Evolutionary conservation across 2,797 vertebrate species (phyloP).

Genomic region (Tadarida brasiliensis): DNA sequence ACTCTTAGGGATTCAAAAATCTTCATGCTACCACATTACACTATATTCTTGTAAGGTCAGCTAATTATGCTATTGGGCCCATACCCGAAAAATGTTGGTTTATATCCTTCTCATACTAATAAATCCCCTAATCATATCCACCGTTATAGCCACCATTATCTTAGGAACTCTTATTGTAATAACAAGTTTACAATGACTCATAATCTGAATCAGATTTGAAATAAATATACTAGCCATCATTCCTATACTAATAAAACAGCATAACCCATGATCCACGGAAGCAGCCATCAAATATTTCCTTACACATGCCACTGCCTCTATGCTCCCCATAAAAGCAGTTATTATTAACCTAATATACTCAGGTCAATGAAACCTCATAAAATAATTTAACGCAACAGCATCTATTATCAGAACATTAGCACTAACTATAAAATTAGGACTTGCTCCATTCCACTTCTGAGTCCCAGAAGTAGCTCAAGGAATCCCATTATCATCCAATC

Average conservation of each 20-base stretch:
- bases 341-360: neutral
- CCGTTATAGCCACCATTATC: rapidly evolving
- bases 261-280: rapidly evolving
- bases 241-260: neutral
- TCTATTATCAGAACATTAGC: no score
- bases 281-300: neutral
- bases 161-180: neutral
- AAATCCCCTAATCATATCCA: neutral
- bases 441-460: no score
- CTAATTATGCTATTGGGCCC: neutral
- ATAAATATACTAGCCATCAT: neutral
- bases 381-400: no score
- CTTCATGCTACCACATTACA: neutral
- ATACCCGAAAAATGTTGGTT: conserved; percentile 80
- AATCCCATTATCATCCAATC: no score
- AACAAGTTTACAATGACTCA: rapidly evolving
- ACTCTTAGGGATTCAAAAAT: neutral
- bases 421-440: no score
- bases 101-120: conserved; percentile 82
- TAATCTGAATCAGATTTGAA: rapidly evolving
- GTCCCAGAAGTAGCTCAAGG: no score
- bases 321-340: neutral
- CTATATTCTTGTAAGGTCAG: neutral
- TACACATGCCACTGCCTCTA: neutral
- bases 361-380: neutral